These are phyloP conservation scores for Microtus ochrogaster DNA, from an alignment of 2,113 vertebrate species.

Conservation along the genomic window DNA sequence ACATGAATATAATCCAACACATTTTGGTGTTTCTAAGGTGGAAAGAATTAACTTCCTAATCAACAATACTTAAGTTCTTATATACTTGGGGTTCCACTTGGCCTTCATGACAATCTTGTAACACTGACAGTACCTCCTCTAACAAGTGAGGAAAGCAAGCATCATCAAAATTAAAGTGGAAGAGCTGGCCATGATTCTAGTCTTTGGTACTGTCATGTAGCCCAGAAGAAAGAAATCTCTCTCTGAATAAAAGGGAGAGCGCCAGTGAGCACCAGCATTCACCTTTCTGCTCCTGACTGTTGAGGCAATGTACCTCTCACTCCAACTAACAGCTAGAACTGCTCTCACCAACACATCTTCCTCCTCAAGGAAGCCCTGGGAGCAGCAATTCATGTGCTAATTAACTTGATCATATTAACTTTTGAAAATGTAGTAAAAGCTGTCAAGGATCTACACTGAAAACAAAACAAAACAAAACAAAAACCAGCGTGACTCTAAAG, in stretches of 20 bases:
- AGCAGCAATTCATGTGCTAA: slow-evolving; percentile 5
- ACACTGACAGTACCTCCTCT: neutral
- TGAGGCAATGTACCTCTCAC: neutral
- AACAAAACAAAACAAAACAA: neutral
- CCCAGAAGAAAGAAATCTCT: neutral
- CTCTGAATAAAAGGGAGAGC: neutral
- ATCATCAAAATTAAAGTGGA: neutral
- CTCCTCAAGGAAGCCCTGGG: neutral
- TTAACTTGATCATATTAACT: neutral
- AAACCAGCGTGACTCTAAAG: neutral
- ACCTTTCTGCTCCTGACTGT: neutral
- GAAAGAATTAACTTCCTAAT: slow-evolving; percentile 25
- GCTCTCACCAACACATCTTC: neutral
- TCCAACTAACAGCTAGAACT: neutral
- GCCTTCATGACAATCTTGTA: slow-evolving; percentile 2
- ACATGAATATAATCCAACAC: neutral
- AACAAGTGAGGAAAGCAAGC: slow-evolving; percentile 20
- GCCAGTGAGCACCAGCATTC: neutral
- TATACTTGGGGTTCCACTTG: neutral
- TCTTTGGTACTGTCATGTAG: neutral
- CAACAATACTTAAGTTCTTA: slow-evolving; percentile 35
- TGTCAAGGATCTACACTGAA: neutral
- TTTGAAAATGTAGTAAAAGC: neutral
- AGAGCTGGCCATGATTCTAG: neutral
- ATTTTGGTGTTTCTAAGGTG: slow-evolving; percentile 15